Conservation (phyloP, 2,888 invertebrate species). For the Athalia circularis region DNA sequence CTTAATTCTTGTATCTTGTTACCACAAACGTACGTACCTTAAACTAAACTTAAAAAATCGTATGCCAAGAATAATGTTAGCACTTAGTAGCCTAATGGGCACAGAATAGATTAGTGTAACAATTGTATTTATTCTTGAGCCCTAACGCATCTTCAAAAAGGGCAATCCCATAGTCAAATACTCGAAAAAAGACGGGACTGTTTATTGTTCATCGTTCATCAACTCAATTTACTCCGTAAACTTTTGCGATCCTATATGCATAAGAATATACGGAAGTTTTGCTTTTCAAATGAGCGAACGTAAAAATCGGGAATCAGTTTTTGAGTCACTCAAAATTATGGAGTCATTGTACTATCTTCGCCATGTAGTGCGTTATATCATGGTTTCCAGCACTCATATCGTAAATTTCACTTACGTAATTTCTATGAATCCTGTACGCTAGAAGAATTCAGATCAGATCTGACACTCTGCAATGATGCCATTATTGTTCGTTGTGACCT, state of each 20-base stretch:
- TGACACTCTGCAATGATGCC: slow-evolving; percentile 6
- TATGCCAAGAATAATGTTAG: slow-evolving; percentile 27
- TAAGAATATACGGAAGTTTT: slow-evolving; percentile 26
- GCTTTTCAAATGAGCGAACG: not conserved
- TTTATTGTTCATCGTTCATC: slow-evolving; percentile 36
- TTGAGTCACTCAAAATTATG: slow-evolving; percentile 33
- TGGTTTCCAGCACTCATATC: not conserved
- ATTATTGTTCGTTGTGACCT: slow-evolving; percentile 29
- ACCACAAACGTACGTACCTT: slow-evolving; percentile 23
- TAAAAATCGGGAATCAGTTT: slow-evolving; percentile 1
- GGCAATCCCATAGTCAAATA: slow-evolving; percentile 25
- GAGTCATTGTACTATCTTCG: slow-evolving; percentile 23
- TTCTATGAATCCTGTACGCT: slow-evolving; percentile 23
- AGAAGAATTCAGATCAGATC: not conserved
- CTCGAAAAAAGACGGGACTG: slow-evolving; percentile 3
- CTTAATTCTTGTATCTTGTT: slow-evolving; percentile 29
- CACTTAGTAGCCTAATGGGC: slow-evolving; percentile 16
- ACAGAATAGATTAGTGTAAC: slow-evolving; percentile 31
- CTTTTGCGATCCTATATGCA: slow-evolving; percentile 15
- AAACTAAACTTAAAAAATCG: slow-evolving; percentile 35
- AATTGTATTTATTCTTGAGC: slow-evolving; percentile 14
- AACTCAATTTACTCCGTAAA: slow-evolving; percentile 17
- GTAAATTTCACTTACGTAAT: slow-evolving; percentile 5
- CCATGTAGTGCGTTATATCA: not conserved
- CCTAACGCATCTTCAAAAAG: not conserved